Evolutionary conservation across 2,797 vertebrate species (phyloP), one percentile per base, ranked within the genome.

Genomic region (Agapornis canus): DNA sequence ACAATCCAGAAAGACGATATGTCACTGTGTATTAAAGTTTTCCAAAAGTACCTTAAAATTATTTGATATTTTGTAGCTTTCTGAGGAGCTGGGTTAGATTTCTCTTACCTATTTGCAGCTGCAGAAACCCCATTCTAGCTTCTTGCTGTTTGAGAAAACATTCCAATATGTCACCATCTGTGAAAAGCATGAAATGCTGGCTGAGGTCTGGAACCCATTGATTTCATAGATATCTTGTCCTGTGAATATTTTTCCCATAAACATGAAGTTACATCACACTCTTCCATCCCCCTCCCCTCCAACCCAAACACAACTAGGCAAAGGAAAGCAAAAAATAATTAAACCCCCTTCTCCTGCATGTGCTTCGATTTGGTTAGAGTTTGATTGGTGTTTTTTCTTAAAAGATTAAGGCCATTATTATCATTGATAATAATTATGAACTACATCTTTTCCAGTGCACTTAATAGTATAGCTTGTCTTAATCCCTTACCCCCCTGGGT

Each of bases 91-190:
- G 69, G 37, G 21, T 78, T 93, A 75, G 90, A 95, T 90, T 97
- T 97, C 96, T 97, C 90, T 94, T 96, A 93, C 97, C 95, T 97
- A 84, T 86, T 91, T 91, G 88, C 91, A 89, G 92, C 89, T 94
- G 91, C 94, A 95, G 92, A 94, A 96, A 84, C 71, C 49, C 95
- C 90, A 94, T 95, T 93, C 96, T 97, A 95, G 92, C 88, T 94
- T 96, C 96, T 97, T 94, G 96, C 95, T 97, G 84, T 96, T 97
- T 97, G 97, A 95, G 92, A 97, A 95, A 97, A 96, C 92, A 96
- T 96, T 87, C 96, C 86, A 77, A 95, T 90, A 94, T 97, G 96
- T 97, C 94, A 97, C 96, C 95, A 95, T 96, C 97, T 97, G 95
- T 96, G 94, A 97, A 95, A 95, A 96, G 95, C 90, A 52, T 97